Percentiles rank a stretch among this genome's conserved stretches.
These are phyloP conservation scores for Corvus hawaiiensis DNA, from an alignment of 2,113 vertebrate genomes.

Conservation along the genomic window DNA sequence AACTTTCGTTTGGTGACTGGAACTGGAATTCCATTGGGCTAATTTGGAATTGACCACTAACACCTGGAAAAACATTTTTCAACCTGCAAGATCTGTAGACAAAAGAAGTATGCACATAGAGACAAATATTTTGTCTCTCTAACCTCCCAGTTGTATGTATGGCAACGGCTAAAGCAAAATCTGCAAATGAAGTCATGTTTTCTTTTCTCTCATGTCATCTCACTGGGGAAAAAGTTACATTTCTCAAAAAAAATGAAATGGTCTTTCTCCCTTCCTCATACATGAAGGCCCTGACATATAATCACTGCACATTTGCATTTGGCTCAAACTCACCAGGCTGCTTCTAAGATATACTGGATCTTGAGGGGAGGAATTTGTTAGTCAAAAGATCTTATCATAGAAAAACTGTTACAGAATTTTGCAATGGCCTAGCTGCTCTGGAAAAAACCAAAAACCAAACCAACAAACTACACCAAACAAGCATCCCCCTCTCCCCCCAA, in stretches of 20 bases:
- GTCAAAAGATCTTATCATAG: background rate
- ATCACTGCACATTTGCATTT: background rate
- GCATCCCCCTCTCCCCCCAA: accelerated
- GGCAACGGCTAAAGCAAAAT: background rate
- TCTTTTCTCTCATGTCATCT: background rate
- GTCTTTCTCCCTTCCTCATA: background rate
- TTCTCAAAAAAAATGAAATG: background rate
- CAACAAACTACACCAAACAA: background rate
- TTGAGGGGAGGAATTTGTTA: background rate
- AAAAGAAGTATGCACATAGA: background rate
- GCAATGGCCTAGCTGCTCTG: background rate
- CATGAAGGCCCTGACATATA: background rate
- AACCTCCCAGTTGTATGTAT: background rate
- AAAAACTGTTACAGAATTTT: background rate
- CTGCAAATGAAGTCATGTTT: background rate
- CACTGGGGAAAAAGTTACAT: background rate
- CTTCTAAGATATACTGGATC: background rate
- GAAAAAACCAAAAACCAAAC: background rate
- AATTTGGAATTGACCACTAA: background rate
- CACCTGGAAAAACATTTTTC: background rate
- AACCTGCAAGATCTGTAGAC: background rate
- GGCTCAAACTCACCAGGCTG: background rate
- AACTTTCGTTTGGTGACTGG: background rate
- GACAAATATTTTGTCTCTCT: background rate
- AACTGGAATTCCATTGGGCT: background rate